Conservation (phyloP, 2,113 vertebrate species). For the Eonycteris spelaea region DNA sequence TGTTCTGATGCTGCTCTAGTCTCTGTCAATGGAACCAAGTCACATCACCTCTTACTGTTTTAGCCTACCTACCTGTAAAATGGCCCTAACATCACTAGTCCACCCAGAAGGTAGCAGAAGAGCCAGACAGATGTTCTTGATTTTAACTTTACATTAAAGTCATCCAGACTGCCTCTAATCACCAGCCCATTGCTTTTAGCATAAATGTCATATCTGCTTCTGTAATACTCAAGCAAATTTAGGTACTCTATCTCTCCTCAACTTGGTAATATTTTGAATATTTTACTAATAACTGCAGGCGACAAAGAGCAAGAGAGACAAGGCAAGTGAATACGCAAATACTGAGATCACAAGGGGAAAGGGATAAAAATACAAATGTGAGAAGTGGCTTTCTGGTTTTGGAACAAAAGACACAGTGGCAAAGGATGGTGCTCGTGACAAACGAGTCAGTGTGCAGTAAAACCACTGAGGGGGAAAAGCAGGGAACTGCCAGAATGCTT, state of each 20-base stretch:
- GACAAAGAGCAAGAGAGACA: constrained; percentile 1
- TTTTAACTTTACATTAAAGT: constrained; percentile 28
- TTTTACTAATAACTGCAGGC: constrained; percentile 33
- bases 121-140: background rate
- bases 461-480: background rate
- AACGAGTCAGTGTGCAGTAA: background rate
- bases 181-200: background rate
- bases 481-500: background rate
- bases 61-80: background rate
- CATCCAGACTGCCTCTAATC: background rate
- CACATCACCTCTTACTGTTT: background rate
- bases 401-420: constrained; percentile 34
- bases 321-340: constrained; percentile 1
- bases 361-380: constrained; percentile 23
- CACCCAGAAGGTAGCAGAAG: background rate
- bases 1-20: background rate
- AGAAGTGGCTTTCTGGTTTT: constrained; percentile 8
- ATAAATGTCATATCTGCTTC: background rate
- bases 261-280: constrained; percentile 16
- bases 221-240: background rate
- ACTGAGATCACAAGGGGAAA: background rate
- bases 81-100: background rate
- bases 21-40: background rate
- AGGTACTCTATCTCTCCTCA: background rate
- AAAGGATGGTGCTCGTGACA: background rate